Evolutionary conservation across 2,113 vertebrate genomes (phyloP).

Genomic region (Charadrius vociferus): DNA sequence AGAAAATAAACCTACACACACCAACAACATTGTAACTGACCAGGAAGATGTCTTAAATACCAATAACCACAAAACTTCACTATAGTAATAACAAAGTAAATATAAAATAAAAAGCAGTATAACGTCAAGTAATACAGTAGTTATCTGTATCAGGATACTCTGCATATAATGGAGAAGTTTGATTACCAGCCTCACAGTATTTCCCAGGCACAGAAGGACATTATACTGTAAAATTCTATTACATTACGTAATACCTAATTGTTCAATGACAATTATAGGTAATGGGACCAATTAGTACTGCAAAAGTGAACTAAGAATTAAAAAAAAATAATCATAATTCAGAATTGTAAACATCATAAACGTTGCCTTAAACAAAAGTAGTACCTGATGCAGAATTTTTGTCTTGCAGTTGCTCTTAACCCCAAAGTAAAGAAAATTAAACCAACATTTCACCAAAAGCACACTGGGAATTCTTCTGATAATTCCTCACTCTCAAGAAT

Average conservation of each 20-base stretch:
- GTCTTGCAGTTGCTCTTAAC: neutral
- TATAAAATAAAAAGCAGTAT: neutral
- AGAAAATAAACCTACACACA: neutral
- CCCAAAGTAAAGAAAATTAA: neutral
- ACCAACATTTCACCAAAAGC: neutral
- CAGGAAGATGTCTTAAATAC: neutral
- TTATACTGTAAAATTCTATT: neutral
- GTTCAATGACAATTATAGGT: neutral
- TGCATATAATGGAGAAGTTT: neutral
- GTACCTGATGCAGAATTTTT: rapidly evolving
- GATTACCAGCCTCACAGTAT: neutral
- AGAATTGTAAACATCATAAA: neutral
- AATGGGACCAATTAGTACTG: neutral
- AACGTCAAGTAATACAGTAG: neutral
- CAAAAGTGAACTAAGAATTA: neutral
- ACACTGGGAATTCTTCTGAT: neutral
- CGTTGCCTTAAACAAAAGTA: neutral
- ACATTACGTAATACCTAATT: neutral
- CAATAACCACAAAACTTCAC: neutral
- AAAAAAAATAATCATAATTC: neutral
- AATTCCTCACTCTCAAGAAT: neutral
- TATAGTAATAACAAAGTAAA: neutral
- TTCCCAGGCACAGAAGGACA: neutral
- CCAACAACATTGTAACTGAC: neutral
- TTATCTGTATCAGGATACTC: neutral